Evolutionary conservation across 92 coral and sea anemone species (phyloP).

Genomic region (Montipora capitata): DNA sequence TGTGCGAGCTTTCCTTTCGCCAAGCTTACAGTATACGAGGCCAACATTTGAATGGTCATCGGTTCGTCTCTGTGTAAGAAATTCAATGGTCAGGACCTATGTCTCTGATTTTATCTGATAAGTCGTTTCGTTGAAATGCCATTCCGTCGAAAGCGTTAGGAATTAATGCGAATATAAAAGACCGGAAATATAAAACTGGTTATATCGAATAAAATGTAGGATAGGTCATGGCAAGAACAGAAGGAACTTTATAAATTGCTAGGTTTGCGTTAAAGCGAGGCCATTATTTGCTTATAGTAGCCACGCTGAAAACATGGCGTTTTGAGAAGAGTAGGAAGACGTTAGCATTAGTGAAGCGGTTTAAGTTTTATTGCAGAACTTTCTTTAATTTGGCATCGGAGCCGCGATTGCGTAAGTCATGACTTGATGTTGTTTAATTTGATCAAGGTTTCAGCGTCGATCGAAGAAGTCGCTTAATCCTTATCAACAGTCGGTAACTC

Average conservation of each 20-base stretch:
- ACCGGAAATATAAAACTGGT: not conserved
- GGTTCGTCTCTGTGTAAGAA: constrained; percentile 39
- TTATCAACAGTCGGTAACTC: constrained; percentile 76
- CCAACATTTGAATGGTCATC: constrained; percentile 16
- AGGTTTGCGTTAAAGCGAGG: not conserved
- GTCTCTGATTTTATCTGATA: not conserved
- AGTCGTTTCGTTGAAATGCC: not conserved
- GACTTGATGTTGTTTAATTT: constrained; percentile 53
- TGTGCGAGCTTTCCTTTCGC: constrained; percentile 70
- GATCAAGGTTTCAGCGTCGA: constrained; percentile 36
- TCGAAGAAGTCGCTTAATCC: constrained; percentile 87
- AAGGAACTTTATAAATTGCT: not conserved
- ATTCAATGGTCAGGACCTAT: constrained; percentile 2
- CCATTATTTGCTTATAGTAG: not conserved
- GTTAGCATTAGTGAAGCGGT: not conserved
- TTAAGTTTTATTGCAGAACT: not conserved
- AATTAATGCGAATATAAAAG: not conserved
- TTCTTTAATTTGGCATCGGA: constrained; percentile 18
- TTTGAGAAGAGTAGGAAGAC: not conserved
- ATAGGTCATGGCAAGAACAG: not conserved
- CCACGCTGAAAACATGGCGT: not conserved
- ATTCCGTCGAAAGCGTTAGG: constrained; percentile 5
- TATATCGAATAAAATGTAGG: not conserved
- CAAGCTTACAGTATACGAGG: constrained; percentile 82
- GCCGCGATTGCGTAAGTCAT: constrained; percentile 44